These are phyloP conservation scores for Eucera pruinosa DNA, from an alignment of 2,888 invertebrate species.

Conservation along the genomic window DNA sequence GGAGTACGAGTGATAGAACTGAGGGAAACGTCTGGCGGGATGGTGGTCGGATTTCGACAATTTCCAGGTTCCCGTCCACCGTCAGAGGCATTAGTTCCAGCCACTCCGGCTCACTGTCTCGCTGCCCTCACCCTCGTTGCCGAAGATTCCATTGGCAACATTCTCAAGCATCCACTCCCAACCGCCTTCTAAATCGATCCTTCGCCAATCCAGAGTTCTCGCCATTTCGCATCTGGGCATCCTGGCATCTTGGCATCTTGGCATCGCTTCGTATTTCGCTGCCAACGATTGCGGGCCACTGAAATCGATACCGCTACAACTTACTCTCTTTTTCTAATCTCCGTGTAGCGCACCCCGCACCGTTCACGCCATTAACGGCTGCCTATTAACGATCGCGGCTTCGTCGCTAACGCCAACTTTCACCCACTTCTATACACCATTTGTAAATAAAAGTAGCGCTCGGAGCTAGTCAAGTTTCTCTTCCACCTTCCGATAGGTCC, in stretches of 20 bases:
- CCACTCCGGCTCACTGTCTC: slow-evolving; percentile 78
- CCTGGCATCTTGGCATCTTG: neutral
- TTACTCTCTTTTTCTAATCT: neutral
- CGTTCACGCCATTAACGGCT: neutral
- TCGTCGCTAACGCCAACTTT: neutral
- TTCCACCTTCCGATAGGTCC: too few relatives aligned
- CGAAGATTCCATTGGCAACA: slow-evolving; percentile 89
- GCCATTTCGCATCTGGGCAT: too few relatives aligned
- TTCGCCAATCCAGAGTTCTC: too few relatives aligned
- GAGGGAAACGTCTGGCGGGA: slow-evolving; percentile 79
- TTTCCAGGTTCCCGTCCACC: slow-evolving; percentile 81
- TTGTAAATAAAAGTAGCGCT: too few relatives aligned
- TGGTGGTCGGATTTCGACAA: slow-evolving; percentile 81
- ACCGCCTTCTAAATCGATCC: slow-evolving; percentile 82
- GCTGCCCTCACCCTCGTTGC: slow-evolving; percentile 86
- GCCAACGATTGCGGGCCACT: slow-evolving; percentile 13
- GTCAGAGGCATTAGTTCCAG: slow-evolving; percentile 80
- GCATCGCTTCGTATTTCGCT: neutral
- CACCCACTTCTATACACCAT: too few relatives aligned
- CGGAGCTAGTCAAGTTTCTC: too few relatives aligned
- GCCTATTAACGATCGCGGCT: slow-evolving; percentile 10
- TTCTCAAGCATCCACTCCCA: slow-evolving; percentile 88
- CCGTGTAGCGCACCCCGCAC: too few relatives aligned
- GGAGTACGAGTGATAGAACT: slow-evolving; percentile 82
- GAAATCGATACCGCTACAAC: neutral